Evolutionary conservation across 2,113 vertebrate species (phyloP), one percentile per base, ranked within the genome.

Genomic region (Hoplias malabaricus): DNA sequence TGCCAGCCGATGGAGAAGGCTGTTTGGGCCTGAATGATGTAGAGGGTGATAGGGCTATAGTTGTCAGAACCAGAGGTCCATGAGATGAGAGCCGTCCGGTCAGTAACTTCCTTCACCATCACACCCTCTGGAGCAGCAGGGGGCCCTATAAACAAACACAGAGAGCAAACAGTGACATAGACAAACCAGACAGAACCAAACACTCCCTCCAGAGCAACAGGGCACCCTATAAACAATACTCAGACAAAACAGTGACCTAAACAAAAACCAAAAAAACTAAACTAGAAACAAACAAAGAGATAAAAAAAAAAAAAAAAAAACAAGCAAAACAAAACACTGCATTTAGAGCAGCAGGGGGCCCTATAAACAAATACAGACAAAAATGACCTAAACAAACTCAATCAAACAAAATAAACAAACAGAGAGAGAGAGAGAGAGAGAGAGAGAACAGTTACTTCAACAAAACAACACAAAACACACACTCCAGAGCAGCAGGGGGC

Each of bases 1-100:
- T 93, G 91, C 92, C 92, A 93, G 77, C 91, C 91, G 2, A 91
- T 86, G 59, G 90, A 92, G 84, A 89, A 92, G n/a, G 88, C 86
- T 6, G 88, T 92, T 83, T 85, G 83, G 40, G 90, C 89, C 81
- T 92, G 91, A 23, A 92, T 75, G 12, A 86, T 86, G 84, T 91
- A 92, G 62, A 77, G 87, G 53, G 89, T 91, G 74, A 93, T 73
- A 14, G 92, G 90, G 75, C 91, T 94, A 84, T 91, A 90, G 84
- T 93, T 88, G 82, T 92, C 90, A 54, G 83, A 68, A 27, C 91
- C 92, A 19, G 88, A 77, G 19, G 82, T 79, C 92, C 92, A 94
- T 66, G 90, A 90, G 40, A 94, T 87, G n/a, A 88, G 87, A 69
- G 89, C 91, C 1, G 88, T 88, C 59, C 86, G 87, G 80, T 92